Evolutionary conservation across 2,888 invertebrate species (phyloP), one percentile per base, ranked within the genome.

Genomic region (Cataglyphis cursor): DNA sequence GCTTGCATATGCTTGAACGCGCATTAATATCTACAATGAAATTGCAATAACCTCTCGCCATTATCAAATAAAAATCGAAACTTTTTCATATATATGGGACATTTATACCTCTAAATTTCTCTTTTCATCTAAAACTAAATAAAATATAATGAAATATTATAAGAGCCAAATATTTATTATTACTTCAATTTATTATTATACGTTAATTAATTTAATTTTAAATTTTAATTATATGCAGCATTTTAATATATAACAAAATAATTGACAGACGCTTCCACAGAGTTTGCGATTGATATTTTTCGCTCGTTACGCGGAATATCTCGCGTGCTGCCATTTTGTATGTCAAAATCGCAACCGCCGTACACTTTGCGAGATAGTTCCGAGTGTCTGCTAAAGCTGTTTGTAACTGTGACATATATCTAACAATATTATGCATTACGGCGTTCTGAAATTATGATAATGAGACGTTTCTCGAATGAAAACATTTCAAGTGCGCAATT

Each of bases 1-100:
- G 80, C 74, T 86, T 86, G 85, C 85, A 70, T 82, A 88, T 83
- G 86, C 85, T 85, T 82, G 65, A 72, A 81, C 38, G 18, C 15
- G 24, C 24, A 57, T 80, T 59, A 70, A 80, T 35, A 70, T 70
- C 24, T 59, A 12, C 2, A 35, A 68, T 66, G 18, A 38, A 65
- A 38, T 65, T 68, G 12, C 31, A 31, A n/a, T 18, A 65, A 54
- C 75, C 5, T 76, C 31, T 68, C 31, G 57, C 5, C 24, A 44
- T 59, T 76, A 38, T 65, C 38, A 15, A n/a, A 41, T n/a, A 28
- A 24, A 76, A 76, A 65, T 76, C 38, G 12, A 54, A 76, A 65
- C 12, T 24, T 28, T 21, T 28, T 12, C 15, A 54, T 64, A 64
- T 35, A 35, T 64, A n/a, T 35, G 2, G 59, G 3, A 38, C 41